Percentiles rank a stretch among this genome's conserved stretches.
Evolutionary conservation across 2,888 invertebrate genomes (phyloP).

Genomic region (Lasius platythorax): DNA sequence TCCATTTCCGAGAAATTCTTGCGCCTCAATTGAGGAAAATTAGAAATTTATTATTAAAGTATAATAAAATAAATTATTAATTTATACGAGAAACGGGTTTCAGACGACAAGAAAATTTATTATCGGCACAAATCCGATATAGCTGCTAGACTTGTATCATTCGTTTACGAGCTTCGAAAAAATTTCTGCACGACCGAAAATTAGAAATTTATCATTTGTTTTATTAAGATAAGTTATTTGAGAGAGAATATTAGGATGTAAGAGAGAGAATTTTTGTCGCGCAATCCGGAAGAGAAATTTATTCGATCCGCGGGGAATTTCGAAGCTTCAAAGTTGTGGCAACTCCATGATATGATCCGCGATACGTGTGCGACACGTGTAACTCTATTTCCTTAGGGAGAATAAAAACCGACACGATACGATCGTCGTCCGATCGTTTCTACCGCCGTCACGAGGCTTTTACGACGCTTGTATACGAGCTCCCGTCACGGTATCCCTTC

Average conservation of each 20-base stretch:
- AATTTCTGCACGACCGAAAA: neutral
- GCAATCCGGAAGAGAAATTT: neutral
- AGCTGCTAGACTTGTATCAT: conserved; percentile 5
- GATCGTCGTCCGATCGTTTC: conserved; percentile 40
- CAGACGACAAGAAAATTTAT: neutral
- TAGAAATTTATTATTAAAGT: conserved; percentile 9
- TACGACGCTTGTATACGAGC: conserved; percentile 14
- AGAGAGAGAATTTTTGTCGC: neutral
- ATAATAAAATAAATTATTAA: conserved; percentile 7
- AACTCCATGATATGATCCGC: conserved; percentile 27
- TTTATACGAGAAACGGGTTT: neutral
- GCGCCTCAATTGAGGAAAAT: neutral
- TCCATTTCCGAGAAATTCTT: neutral
- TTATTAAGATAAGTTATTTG: neutral
- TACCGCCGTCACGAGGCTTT: conserved; percentile 15
- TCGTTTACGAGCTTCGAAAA: neutral
- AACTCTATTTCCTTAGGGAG: conserved; percentile 41
- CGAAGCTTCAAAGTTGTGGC: neutral
- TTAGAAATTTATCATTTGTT: neutral
- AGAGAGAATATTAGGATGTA: neutral
- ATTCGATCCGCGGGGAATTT: neutral
- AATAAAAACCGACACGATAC: conserved; percentile 45
- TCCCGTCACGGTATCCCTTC: neutral
- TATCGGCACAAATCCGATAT: conserved; percentile 17
- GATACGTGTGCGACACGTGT: conserved; percentile 34